Conservation (phyloP, 2,888 invertebrate species). For the Sicus ferrugineus region DNA sequence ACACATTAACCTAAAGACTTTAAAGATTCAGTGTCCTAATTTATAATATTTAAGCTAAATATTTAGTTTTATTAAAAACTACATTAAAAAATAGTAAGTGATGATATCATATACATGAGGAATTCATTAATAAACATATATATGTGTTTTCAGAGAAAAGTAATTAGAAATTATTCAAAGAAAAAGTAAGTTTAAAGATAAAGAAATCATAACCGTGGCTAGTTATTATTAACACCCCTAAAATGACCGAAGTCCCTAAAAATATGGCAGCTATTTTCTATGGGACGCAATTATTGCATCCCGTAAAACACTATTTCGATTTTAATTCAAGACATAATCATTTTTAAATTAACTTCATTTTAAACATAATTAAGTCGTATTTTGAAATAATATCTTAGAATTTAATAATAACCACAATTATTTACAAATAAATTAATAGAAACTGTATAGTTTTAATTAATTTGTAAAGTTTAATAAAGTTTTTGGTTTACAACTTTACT, state of each 20-base stretch:
- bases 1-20: neutral
- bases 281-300: too few species aligned
- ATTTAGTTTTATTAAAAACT: conserved; percentile 6
- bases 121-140: conserved; percentile 8
- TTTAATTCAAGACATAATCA: too few species aligned
- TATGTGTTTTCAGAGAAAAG: neutral
- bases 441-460: too few species aligned
- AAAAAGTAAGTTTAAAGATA: neutral
- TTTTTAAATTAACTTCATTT: too few species aligned
- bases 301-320: too few species aligned
- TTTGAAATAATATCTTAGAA: too few species aligned
- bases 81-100: conserved; percentile 17
- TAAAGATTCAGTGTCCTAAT: neutral
- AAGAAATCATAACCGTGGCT: neutral
- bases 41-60: neutral
- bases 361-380: too few species aligned
- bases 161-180: neutral
- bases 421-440: too few species aligned
- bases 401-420: too few species aligned
- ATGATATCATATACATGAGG: too few species aligned
- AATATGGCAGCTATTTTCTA: conserved; percentile 24
- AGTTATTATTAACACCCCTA: conserved; percentile 1
- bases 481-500: too few species aligned
- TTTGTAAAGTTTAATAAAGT: too few species aligned
- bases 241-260: conserved; percentile 21